Percentiles rank a stretch among this genome's conserved stretches.
Conservation (phyloP, 2,113 vertebrate genomes). For the Cynopterus brachyotis region DNA sequence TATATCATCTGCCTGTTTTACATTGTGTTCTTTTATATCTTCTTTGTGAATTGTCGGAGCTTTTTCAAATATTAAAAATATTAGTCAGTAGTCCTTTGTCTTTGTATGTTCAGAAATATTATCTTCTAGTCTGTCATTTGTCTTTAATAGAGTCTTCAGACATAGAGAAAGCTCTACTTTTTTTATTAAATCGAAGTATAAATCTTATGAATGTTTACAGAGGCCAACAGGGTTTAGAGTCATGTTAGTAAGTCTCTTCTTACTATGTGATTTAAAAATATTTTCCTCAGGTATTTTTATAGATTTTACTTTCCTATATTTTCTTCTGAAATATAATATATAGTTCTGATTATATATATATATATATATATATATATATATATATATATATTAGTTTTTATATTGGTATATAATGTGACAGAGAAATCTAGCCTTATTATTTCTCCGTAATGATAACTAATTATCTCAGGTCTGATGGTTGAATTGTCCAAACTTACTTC, state of each 20-base stretch:
- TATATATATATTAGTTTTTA: neutral
- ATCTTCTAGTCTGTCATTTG: neutral
- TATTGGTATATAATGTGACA: neutral
- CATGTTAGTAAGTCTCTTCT: neutral
- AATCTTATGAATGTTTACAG: neutral
- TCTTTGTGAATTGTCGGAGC: neutral
- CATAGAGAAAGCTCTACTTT: neutral
- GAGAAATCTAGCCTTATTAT: neutral
- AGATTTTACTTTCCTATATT: neutral
- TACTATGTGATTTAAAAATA: neutral
- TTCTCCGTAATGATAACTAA: neutral
- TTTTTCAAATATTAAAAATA: neutral
- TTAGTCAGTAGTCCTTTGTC: neutral
- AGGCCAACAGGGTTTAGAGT: neutral
- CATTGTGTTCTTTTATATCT: neutral
- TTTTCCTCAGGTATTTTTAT: neutral
- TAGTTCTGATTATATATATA: too few relatives aligned
- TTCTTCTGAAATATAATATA: neutral
- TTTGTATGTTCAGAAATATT: conserved; percentile 8
- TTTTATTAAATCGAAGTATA: conserved; percentile 4
- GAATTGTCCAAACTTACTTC: neutral
- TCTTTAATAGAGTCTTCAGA: neutral
- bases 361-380: too few relatives aligned
- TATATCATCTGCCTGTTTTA: neutral
- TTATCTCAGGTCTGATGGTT: neutral